Evolutionary conservation across 2,113 vertebrate species (phyloP), one percentile per base, ranked within the genome.

Genomic region (Vanacampus margaritifer): DNA sequence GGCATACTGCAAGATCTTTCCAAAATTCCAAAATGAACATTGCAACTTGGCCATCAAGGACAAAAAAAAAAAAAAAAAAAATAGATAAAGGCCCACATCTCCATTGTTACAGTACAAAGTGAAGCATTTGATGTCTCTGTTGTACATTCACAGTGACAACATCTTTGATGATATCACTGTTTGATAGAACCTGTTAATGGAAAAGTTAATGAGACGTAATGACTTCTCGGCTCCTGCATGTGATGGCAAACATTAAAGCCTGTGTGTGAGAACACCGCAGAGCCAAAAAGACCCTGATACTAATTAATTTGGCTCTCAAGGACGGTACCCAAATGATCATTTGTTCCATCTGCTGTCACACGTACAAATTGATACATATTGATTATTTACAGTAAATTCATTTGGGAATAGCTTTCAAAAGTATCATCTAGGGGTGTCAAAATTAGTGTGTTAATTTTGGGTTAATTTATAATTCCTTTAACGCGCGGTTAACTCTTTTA

Each of bases 151-250:
- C 73, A 67, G 73, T 79, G 69, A 84, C 78, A 82, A 72, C 69
- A 81, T 79, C 54, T 84, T 83, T 73, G 77, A 82, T 79, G 74
- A 88, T 84, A 74, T 81, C 72, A 83, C 83, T 69, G 76, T 88
- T 84, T 85, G 84, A 86, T 84, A 67, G 76, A 80, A 87, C 73
- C 86, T 80, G 81, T 90, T 91, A 91, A 87, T 88, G 85, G 88
- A 93, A 93, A 88, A 87, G 81, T 83, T 88, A 90, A 92, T 90
- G 90, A 86, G 76, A 69, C 69, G 69, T 90, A 91, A 94, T 93
- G 90, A 93, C 91, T 94, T 84, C 80, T 88, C 89, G 84, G 85
- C 89, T 89, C 81, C 85, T 83, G 86, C 87, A 91, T 92, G 87
- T 90, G 73, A 73, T 78, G 88, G 87, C 90, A 92, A 93, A 94